Evolutionary conservation across 1,140 invertebrate genomes (phyloP).

Genomic region (Cheumatopsyche charites): DNA sequence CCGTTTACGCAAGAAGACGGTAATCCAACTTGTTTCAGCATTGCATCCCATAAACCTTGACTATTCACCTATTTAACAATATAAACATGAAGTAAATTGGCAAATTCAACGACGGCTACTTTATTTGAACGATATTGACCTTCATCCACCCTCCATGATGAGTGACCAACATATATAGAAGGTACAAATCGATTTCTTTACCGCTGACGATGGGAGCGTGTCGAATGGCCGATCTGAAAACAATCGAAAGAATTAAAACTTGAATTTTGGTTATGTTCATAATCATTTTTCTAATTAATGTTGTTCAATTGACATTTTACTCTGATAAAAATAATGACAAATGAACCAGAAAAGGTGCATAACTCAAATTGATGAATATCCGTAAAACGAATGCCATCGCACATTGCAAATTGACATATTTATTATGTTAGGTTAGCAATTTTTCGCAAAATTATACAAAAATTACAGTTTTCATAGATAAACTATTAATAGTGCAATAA

Average conservation of each 20-base stretch:
- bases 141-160: constrained; percentile 90
- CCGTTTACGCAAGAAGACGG: constrained; percentile 85
- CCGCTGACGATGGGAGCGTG: constrained; percentile 83
- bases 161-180: constrained; percentile 89
- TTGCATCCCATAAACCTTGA: constrained; percentile 82
- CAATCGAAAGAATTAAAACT: constrained; percentile 19
- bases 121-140: constrained; percentile 62
- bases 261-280: not conserved
- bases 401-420: too few species aligned
- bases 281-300: not conserved
- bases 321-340: not conserved
- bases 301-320: too few species aligned
- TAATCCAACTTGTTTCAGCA: constrained; percentile 78
- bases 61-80: constrained; percentile 82
- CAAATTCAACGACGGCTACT: not conserved
- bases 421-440: constrained; percentile 52
- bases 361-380: too few species aligned
- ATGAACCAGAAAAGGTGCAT: not conserved
- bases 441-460: constrained; percentile 51
- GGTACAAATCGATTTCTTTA: constrained; percentile 87
- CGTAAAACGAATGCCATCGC: too few species aligned
- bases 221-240: constrained; percentile 78
- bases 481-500: not conserved
- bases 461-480: constrained; percentile 42
- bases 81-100: too few species aligned